Evolutionary conservation across 1,140 invertebrate genomes (phyloP), one percentile per base, ranked within the genome.

Genomic region (Batillaria attramentaria): DNA sequence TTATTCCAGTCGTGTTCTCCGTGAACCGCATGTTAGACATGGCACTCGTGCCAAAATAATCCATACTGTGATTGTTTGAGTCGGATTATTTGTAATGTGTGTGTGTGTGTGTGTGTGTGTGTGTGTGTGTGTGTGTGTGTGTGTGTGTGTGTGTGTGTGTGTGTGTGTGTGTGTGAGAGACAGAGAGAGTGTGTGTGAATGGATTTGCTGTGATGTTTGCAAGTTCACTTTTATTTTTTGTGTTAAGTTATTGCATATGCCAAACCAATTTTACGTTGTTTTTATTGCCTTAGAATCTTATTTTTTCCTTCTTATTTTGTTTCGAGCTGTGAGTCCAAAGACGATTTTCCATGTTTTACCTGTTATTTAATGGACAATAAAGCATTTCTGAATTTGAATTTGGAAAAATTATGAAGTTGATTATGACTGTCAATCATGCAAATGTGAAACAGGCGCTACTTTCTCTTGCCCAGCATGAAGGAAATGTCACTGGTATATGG

Each of bases 71-170:
- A 13, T 50, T 50, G 10, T 50, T 50, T 50, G 24, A 50, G 24
- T 13, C 10, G 10, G 10, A 50, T 50, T 10, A 13, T 50, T 24
- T 50, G 46, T 10, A 13, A 24, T 50, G 46, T 62, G 3, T 62
- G 57, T 62, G 57, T 62, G 57, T 60, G 57, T n/a, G 6, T 60
- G 57, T n/a, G 24, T 60, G 57, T n/a, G 57, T 60, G 57, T n/a
- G 57, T 60, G 57, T n/a, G 6, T 60, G 57, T n/a, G 57, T 60
- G 57, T n/a, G 57, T 60, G 57, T n/a, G 57, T 60, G 57, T n/a
- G 57, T 60, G 57, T n/a, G 57, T 60, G 57, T n/a, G 57, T 60
- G 57, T 60, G 57, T 60, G 57, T 60, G 57, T 60, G 57, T 60
- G 57, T 60, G 57, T 60, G 57, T 60, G 57, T 60, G 57, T 60